Conservation (phyloP, 2,888 invertebrate genomes). For the Agriotes lineatus region DNA sequence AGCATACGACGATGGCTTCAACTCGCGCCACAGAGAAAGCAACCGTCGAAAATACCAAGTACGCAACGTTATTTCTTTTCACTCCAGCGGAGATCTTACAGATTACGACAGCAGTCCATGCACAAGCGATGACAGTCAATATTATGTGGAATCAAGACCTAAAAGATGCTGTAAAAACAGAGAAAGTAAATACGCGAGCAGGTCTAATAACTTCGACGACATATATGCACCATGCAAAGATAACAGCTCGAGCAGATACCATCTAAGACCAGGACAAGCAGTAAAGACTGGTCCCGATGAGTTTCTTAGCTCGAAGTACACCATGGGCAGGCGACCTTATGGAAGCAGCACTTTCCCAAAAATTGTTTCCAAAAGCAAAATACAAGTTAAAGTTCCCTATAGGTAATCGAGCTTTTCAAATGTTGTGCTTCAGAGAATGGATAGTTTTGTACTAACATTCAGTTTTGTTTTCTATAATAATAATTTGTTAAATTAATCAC, state of each 20-base stretch:
- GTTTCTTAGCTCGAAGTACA: not conserved
- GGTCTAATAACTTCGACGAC: not conserved
- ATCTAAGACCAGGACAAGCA: conserved; percentile 28
- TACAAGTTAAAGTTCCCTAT: not conserved
- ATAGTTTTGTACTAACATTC: too few species aligned
- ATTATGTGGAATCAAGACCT: not conserved
- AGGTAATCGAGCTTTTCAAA: too few species aligned
- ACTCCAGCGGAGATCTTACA: not conserved
- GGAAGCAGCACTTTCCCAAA: not conserved
- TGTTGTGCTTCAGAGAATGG: too few species aligned
- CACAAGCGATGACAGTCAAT: not conserved
- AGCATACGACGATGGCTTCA: conserved; percentile 5
- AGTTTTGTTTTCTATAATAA: too few species aligned
- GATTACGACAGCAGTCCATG: not conserved
- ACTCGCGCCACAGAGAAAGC: not conserved
- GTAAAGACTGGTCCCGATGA: conserved; percentile 33
- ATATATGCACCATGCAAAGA: not conserved
- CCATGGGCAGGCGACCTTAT: not conserved
- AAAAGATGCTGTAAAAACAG: not conserved
- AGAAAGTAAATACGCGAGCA: not conserved
- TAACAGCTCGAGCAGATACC: not conserved
- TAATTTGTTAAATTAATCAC: too few species aligned
- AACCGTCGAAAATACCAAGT: not conserved
- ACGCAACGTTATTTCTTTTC: not conserved
- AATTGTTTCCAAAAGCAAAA: conserved; percentile 8